Base-by-base conservation (phyloP, 2,113 vertebrate species). In the Pagrus major region DNA sequence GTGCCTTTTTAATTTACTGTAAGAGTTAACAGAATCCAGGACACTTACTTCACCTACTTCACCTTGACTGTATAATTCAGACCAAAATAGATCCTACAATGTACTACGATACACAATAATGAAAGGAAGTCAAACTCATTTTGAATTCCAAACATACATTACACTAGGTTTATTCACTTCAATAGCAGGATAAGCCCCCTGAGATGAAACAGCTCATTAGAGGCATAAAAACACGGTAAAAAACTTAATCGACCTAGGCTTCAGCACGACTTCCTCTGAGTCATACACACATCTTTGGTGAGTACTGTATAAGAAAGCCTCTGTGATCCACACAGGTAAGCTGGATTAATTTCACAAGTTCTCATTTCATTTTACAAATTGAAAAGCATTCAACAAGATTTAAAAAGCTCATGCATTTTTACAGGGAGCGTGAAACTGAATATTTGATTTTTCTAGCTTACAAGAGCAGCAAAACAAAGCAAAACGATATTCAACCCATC, bases 201-300 rank as follows among this genome's bases (percentile, higher is more conserved):
- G 78, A 80, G 84, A 84, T 80, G 64, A 75, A 86, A 74, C 47
- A 69, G 82, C 86, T 87, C 86, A 90, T 89, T 85, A 87, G 71
- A 63, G 66, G 52, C 61, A 69, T 72, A 47, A 83, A 85, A 80
- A 82, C 51, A 77, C 54, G 23, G 9, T 56, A 54, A 65, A 80
- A 74, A 80, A 59, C 18, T 2, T 59, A 56, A 47, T 79, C 23
- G 14, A 81, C 68, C 54, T 10, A 18, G 46, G 76, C 60, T 60
- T 74, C 49, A 73, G 71, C 61, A 49, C 2, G 7, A 59, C 51
- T 66, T 86, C 56, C 70, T 76, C 52, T 61, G 67, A 84, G 41
- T 81, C 58, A 71, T 74, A 73, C 66, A 42, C 51, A 69, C 44
- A 52, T 80, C 56, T 76, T 49, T 52, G 8, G 31, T 4, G 35